These are phyloP conservation scores for Amblyopsis rosae DNA, from an alignment of 2,113 vertebrate species.

Conservation along the genomic window DNA sequence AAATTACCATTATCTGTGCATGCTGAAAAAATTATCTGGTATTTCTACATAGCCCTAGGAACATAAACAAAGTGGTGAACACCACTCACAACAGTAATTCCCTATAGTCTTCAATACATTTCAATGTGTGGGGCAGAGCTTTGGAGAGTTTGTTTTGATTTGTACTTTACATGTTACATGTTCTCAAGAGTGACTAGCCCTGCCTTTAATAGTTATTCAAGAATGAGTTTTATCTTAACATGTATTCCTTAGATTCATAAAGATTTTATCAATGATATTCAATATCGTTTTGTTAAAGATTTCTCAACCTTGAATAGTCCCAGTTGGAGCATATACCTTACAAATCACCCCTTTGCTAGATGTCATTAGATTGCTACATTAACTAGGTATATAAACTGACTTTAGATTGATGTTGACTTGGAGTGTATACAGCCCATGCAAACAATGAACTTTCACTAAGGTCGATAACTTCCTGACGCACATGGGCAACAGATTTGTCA, in stretches of 20 bases:
- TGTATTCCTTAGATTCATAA: slow-evolving; percentile 5
- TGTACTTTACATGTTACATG: too few species aligned
- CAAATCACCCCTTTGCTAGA: not conserved
- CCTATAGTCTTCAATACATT: too few species aligned
- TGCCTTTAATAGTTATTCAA: too few species aligned
- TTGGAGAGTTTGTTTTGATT: too few species aligned
- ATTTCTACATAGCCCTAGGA: too few species aligned
- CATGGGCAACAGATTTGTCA: slow-evolving; percentile 35
- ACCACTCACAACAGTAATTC: too few species aligned
- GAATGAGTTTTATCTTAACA: too few species aligned
- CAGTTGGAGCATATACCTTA: not conserved
- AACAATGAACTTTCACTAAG: slow-evolving; percentile 17
- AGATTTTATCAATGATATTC: not conserved
- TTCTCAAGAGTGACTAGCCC: too few species aligned
- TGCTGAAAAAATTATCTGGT: too few species aligned
- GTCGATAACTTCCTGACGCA: slow-evolving; percentile 10
- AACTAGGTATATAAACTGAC: slow-evolving; percentile 1
- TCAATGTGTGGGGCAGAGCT: too few species aligned
- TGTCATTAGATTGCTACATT: not conserved
- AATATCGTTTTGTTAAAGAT: not conserved
- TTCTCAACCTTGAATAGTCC: not conserved
- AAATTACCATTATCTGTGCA: too few species aligned
- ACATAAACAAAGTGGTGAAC: too few species aligned
- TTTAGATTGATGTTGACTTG: slow-evolving; percentile 8
- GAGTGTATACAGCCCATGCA: not conserved